phyloP scores from a whole-genome alignment of 1,140 invertebrate species.

The Chrysopa pallens region DNA sequence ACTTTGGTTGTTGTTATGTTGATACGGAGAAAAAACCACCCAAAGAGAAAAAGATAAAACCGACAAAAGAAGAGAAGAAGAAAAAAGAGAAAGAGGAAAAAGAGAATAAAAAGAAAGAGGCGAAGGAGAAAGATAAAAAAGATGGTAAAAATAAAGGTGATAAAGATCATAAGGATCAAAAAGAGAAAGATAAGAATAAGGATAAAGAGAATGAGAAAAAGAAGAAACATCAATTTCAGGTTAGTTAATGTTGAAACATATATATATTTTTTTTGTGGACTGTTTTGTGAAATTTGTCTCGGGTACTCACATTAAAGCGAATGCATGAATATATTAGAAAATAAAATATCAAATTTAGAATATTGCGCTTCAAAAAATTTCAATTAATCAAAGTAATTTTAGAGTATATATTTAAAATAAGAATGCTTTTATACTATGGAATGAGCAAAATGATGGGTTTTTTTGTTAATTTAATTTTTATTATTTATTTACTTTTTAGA shows the following conservation, averaged over 20 bases:
- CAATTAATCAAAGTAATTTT: too few species aligned
- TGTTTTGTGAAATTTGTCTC: too few species aligned
- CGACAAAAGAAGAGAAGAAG: slow-evolving; percentile 38
- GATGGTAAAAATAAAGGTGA: slow-evolving; percentile 45
- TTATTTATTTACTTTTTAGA: too few species aligned
- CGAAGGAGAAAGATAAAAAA: slow-evolving; percentile 28
- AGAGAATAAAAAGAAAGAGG: slow-evolving; percentile 26
- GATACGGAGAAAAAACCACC: slow-evolving; percentile 44
- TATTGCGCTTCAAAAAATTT: too few species aligned
- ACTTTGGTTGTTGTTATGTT: slow-evolving; percentile 63
- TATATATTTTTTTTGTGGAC: too few species aligned
- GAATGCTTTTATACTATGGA: too few species aligned
- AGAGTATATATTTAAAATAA: too few species aligned
- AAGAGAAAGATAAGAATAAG: slow-evolving; percentile 32
- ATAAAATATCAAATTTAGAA: too few species aligned
- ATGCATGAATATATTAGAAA: too few species aligned
- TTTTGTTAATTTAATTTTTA: too few species aligned
- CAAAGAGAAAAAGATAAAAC: slow-evolving; percentile 40
- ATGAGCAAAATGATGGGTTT: too few species aligned
- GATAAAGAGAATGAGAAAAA: slow-evolving; percentile 23
- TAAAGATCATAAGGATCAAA: slow-evolving; percentile 44
- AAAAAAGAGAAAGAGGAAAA: slow-evolving; percentile 35
- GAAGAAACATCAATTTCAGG: slow-evolving; percentile 38
- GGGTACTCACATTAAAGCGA: too few species aligned
- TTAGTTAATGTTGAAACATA: slow-evolving; percentile 28